Evolutionary conservation across 2,113 vertebrate genomes (phyloP).

Genomic region (Podarcis muralis): DNA sequence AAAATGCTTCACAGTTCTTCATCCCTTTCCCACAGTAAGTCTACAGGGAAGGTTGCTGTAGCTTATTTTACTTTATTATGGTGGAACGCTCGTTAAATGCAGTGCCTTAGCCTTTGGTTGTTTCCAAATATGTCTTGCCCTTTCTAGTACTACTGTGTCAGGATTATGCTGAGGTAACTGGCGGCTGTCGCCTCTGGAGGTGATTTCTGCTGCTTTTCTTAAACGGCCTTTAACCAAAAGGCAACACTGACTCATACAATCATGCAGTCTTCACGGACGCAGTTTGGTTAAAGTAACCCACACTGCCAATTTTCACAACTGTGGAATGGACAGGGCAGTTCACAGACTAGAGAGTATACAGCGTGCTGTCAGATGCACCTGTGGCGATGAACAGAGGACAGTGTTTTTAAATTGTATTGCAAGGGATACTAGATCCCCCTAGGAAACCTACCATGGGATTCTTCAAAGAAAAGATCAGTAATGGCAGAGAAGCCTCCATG

Average conservation of each 20-base stretch:
- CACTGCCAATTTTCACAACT: neutral
- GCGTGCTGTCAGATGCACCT: neutral
- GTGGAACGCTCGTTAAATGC: neutral
- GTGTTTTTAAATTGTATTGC: no score
- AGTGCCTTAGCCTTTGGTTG: neutral
- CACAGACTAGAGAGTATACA: neutral
- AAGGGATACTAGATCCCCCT: neutral
- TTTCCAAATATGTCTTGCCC: neutral
- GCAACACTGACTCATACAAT: neutral
- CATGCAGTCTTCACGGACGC: neutral
- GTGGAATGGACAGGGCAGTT: no score
- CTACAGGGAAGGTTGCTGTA: neutral
- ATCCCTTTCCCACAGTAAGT: neutral
- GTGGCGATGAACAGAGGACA: neutral
- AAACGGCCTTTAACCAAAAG: neutral
- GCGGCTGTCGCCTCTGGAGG: neutral
- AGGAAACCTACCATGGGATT: neutral
- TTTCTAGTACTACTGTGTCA: neutral
- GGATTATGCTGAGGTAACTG: neutral
- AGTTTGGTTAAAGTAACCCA: neutral
- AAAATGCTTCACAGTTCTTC: neutral
- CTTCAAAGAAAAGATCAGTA: neutral
- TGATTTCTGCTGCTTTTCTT: neutral
- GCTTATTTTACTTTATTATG: neutral
- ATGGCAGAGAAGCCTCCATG: neutral